These are phyloP conservation scores for Acanthopagrus latus DNA, from an alignment of 2,797 vertebrate species.

Conservation along the genomic window DNA sequence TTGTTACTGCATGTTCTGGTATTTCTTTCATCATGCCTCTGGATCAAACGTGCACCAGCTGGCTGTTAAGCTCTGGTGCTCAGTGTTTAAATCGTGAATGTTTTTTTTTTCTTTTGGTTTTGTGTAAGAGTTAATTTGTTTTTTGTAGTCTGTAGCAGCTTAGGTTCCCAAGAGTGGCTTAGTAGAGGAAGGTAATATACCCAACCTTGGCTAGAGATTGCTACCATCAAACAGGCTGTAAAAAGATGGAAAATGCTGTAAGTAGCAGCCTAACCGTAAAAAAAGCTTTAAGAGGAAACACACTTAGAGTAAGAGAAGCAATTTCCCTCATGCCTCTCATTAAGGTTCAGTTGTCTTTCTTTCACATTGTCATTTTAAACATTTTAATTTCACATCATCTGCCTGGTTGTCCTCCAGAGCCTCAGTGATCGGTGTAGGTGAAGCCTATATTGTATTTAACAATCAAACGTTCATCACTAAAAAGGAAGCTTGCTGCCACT, in stretches of 20 bases:
- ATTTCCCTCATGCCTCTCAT: background rate
- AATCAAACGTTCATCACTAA: background rate
- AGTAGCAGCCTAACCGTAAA: no score
- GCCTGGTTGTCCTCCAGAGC: background rate
- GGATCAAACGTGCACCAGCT: background rate
- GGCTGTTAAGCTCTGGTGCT: slow-evolving; percentile 9
- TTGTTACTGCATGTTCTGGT: background rate
- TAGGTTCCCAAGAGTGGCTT: background rate
- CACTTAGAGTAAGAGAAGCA: background rate
- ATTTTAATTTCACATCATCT: background rate
- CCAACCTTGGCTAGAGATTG: background rate
- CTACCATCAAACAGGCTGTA: background rate
- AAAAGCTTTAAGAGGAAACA: background rate
- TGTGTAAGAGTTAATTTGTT: slow-evolving; percentile 5
- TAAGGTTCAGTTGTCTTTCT: background rate
- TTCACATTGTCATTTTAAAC: background rate
- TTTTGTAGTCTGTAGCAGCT: background rate
- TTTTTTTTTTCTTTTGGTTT: slow-evolving; percentile 1
- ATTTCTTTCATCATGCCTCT: background rate
- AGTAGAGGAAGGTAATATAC: background rate
- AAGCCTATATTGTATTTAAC: background rate
- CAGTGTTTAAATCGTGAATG: background rate
- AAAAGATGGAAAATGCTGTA: background rate
- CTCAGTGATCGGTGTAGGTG: background rate
- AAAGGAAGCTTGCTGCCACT: background rate